A percentile compares a stretch with the other conserved stretches of the same genome.
These are phyloP conservation scores for Cantharis flavilabris DNA, from an alignment of 2,888 invertebrate genomes.

Conservation along the genomic window DNA sequence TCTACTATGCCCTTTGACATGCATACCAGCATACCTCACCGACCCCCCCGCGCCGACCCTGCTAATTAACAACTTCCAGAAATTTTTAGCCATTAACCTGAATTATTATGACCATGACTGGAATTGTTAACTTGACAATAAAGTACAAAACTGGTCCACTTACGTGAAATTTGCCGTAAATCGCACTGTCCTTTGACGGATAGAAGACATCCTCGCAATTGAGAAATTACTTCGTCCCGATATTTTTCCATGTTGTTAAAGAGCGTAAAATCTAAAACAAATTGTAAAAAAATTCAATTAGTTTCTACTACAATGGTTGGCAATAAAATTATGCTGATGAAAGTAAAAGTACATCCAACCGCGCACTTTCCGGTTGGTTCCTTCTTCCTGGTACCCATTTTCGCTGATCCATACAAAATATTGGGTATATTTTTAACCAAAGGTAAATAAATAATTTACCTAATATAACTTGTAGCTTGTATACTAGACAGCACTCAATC, in stretches of 20 bases:
- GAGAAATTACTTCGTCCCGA: constrained; percentile 38
- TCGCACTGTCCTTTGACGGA: constrained; percentile 44
- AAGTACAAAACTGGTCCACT: constrained; percentile 23
- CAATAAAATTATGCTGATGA: not conserved
- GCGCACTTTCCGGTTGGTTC: not conserved
- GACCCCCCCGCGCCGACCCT: not conserved
- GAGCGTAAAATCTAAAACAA: not conserved
- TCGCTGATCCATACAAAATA: not conserved
- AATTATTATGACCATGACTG: not conserved
- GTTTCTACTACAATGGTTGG: not conserved
- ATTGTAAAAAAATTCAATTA: not conserved
- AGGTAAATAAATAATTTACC: not conserved
- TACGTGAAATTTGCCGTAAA: constrained; percentile 43
- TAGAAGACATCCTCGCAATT: constrained; percentile 42
- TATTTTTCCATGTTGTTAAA: constrained; percentile 41
- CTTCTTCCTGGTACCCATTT: not conserved
- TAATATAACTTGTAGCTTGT: not conserved
- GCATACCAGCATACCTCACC: not conserved
- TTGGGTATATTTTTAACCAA: not conserved
- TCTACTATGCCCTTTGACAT: not conserved
- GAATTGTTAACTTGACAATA: not conserved
- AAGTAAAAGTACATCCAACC: not conserved
- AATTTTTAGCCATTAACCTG: not conserved
- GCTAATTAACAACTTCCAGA: not conserved
- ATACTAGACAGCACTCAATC: not conserved